Evolutionary conservation across 2,113 vertebrate genomes (phyloP).

Genomic region (Saiga tatarica): DNA sequence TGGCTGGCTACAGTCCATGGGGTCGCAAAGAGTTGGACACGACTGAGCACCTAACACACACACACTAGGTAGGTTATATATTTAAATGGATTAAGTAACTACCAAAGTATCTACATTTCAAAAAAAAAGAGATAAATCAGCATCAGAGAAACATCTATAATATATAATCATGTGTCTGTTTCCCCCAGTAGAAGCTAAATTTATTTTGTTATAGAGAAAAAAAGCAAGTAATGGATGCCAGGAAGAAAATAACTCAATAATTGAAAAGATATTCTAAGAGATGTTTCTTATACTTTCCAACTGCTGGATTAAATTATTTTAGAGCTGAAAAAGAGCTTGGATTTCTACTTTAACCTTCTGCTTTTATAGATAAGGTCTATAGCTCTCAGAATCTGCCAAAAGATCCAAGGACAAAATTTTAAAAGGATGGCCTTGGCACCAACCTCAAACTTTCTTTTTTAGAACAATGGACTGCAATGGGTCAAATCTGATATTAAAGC

Average conservation of each 20-base stretch:
- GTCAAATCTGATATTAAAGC: conserved; percentile 15
- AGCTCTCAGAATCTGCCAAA: background rate
- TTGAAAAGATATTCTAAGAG: background rate
- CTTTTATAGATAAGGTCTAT: background rate
- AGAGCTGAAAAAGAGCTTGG: background rate
- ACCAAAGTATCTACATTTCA: background rate
- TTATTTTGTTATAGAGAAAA: background rate
- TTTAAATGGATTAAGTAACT: background rate
- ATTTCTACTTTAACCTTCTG: background rate
- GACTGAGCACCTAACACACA: background rate
- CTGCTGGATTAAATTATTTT: background rate
- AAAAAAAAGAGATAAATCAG: background rate
- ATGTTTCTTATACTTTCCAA: background rate
- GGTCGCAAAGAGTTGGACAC: background rate
- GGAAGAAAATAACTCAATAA: conserved; percentile 20
- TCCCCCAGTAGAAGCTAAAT: background rate
- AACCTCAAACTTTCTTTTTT: background rate
- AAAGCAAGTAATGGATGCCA: background rate
- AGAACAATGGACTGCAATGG: background rate
- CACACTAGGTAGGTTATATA: background rate
- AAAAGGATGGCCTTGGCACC: background rate
- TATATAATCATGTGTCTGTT: background rate
- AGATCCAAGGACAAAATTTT: background rate
- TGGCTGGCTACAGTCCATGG: background rate
- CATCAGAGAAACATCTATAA: background rate